Base-by-base conservation (phyloP, 2,797 vertebrate species). In the Chelon auratus region DNA sequence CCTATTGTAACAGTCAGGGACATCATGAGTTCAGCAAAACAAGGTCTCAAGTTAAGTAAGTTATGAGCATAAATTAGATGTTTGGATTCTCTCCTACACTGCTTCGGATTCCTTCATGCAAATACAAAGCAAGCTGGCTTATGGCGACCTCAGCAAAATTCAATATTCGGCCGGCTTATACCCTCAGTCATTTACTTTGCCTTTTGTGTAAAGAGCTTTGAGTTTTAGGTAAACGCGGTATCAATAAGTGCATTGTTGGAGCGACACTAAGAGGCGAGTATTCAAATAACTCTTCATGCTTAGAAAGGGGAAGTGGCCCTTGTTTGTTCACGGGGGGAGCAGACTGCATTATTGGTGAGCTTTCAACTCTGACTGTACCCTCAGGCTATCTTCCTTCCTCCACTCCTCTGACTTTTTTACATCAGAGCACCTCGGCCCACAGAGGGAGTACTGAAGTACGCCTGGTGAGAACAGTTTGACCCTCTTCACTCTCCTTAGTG, bases 221-320 rank as follows among this genome's bases (percentile, higher is more conserved):
- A 81, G 84, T 84, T 92, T 88, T 58, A 79, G 45, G 77, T 76
- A 87, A 78, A 77, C 3, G 42, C 84, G 53, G 69, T 86, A 90
- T 92, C 90, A 92, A 91, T 92, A 90, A 82, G 56, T 63, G 79
- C 77, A 87, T 87, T 91, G 89, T 91, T 70, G 20, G 72, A 82
- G 75, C 68, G 84, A 88, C 84, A 75, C 86, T 88, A 87, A 87
- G 83, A 90, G 83, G 80, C 56, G 71, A 51, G 62, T 74, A 78
- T 87, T 89, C 66, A 88, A 89, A 91, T 72, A 77, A 68, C 57
- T 51, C 80, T 84, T 77, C 26, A 48, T 58, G 66, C 69, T 80
- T 81, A 85, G 56, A 64, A 77, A 88, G 83, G 60, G 43, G 65
- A 72, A 75, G 61, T 33, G 30, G 75, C 64, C 54, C 36, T 77